These are phyloP conservation scores for Limenitis camilla DNA, from an alignment of 2,888 invertebrate genomes.

Conservation along the genomic window DNA sequence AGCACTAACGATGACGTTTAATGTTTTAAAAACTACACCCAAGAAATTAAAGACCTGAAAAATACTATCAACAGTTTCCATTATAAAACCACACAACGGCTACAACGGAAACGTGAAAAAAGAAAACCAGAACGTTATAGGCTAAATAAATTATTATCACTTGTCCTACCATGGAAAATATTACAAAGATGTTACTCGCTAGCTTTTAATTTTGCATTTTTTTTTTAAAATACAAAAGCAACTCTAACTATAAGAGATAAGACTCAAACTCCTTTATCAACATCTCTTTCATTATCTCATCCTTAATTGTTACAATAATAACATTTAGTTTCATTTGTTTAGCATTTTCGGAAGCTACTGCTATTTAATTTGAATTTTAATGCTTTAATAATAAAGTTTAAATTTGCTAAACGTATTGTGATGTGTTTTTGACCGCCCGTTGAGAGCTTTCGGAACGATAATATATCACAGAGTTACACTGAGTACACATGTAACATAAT, in stretches of 20 bases:
- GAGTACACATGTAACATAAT: slow-evolving; percentile 23
- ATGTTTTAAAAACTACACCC: not conserved
- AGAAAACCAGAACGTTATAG: slow-evolving; percentile 30
- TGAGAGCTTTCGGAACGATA: slow-evolving; percentile 58
- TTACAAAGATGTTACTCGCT: slow-evolving; percentile 54
- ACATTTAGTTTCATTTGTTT: slow-evolving; percentile 65
- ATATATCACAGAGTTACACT: slow-evolving; percentile 58
- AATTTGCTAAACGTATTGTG: slow-evolving; percentile 34
- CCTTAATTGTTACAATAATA: slow-evolving; percentile 63
- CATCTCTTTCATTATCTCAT: slow-evolving; percentile 47
- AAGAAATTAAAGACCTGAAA: slow-evolving; percentile 1
- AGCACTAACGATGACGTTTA: not conserved
- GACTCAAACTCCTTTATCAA: slow-evolving; percentile 26
- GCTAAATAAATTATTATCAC: slow-evolving; percentile 64
- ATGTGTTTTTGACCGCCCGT: slow-evolving; percentile 64
- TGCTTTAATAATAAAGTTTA: slow-evolving; percentile 37
- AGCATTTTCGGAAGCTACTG: slow-evolving; percentile 41
- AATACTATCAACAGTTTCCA: slow-evolving; percentile 3
- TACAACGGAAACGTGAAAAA: slow-evolving; percentile 30
- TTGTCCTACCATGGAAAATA: slow-evolving; percentile 62
- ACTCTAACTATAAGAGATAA: slow-evolving; percentile 27
- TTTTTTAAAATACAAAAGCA: slow-evolving; percentile 25
- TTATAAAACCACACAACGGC: slow-evolving; percentile 3
- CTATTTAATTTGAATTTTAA: slow-evolving; percentile 26
- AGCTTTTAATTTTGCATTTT: slow-evolving; percentile 42